Evolutionary conservation across 2,113 vertebrate species (phyloP), one percentile per base, ranked within the genome.

Genomic region (Solea senegalensis): DNA sequence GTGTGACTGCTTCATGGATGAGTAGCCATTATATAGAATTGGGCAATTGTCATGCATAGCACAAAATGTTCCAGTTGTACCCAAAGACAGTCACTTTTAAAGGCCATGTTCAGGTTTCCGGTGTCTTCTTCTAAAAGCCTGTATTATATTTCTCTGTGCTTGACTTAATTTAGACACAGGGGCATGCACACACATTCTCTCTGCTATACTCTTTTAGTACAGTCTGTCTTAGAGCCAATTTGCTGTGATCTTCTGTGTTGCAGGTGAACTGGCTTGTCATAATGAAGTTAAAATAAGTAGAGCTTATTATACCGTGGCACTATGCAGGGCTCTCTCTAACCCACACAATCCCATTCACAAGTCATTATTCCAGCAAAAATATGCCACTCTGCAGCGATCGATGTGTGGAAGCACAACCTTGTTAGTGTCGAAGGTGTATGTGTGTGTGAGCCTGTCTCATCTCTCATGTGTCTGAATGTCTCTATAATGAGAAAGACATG

Each of bases 271-370:
- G 74, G 57, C 69, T 69, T 69, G 67, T 46, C 56, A 70, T 88
- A 88, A 90, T 86, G 79, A 88, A 81, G 75, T 82, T 81, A 74
- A 78, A 89, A 83, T 90, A 53, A 87, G 81, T 76, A 11, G 81
- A 75, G 84, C 83, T 89, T 87, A 77, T 91, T 86, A 90, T 85
- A 63, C 56, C 57, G 75, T 26, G 3, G 67, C 57, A 75, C 62
- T 27, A 21, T 67, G 76, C 71, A 48, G 56, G 68, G 69, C 40
- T 79, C 69, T 64, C 72, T 53, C 45, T 28, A 21, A 21, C 21
- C 21, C 21, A 51, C 58, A 70, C 53, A 59, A 9, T 16, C 15
- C 6, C 68, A 44, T 10, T 15, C 71, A 76, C 53, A 55, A 84
- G 76, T 89, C 78, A 72, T 78, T 85, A 66, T 65, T 48, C 44